These are phyloP conservation scores for Trichonephila clavata DNA, from an alignment of 1,140 invertebrate species.

Conservation along the genomic window DNA sequence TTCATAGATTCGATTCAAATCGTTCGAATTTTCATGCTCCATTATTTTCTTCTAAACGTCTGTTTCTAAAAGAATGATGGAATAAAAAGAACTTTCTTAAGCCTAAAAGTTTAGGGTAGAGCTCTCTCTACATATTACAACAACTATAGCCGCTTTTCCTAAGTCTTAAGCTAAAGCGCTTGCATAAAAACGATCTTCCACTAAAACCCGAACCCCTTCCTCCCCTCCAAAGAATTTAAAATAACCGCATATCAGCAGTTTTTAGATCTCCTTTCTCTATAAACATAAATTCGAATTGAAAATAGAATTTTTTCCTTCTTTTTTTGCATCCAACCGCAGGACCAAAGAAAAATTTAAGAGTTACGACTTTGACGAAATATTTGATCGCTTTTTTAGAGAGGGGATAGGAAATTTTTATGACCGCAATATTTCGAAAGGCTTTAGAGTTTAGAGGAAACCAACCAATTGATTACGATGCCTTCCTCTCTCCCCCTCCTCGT, in stretches of 20 bases:
- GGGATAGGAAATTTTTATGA: constrained; percentile 54
- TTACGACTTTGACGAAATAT: constrained; percentile 61
- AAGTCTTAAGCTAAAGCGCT: constrained; percentile 35
- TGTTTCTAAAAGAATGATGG: constrained; percentile 20
- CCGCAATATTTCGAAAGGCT: constrained; percentile 39
- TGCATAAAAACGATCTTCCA: neutral
- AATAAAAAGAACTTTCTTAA: constrained; percentile 28
- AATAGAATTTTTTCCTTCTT: neutral
- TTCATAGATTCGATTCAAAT: constrained; percentile 10
- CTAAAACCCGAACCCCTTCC: neutral
- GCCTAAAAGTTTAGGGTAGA: constrained; percentile 10
- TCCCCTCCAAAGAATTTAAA: constrained; percentile 37
- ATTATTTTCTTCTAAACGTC: neutral
- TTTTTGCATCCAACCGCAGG: neutral
- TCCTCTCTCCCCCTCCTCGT: neutral
- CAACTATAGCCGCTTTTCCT: neutral
- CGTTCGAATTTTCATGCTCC: neutral
- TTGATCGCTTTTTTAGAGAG: constrained; percentile 13
- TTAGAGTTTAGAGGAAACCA: constrained; percentile 61
- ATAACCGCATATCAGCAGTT: constrained; percentile 57
- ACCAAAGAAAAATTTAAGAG: constrained; percentile 42
- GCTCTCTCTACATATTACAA: constrained; percentile 11
- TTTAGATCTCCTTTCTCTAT: constrained; percentile 51
- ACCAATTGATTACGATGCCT: constrained; percentile 54
- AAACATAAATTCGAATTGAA: constrained; percentile 65